Conservation (phyloP, 1,140 invertebrate genomes). For the Trissolcus basalis region DNA sequence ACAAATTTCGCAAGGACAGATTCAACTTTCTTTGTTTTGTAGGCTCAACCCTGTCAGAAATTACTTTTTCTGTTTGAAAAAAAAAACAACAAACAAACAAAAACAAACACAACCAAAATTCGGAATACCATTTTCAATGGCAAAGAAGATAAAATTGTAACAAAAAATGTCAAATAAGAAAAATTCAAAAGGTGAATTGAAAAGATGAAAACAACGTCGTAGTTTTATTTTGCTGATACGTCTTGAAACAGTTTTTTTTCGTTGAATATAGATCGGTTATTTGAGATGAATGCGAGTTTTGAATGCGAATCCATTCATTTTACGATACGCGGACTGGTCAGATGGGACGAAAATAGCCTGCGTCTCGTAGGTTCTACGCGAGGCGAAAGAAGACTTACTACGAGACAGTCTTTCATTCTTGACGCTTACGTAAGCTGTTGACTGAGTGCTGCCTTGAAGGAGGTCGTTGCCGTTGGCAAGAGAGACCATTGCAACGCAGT, state of each 20-base stretch:
- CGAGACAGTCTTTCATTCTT: constrained; percentile 38
- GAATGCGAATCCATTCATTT: constrained; percentile 39
- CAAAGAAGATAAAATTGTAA: too few relatives aligned
- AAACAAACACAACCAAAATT: too few relatives aligned
- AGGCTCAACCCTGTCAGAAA: too few relatives aligned
- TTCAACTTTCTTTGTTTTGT: too few relatives aligned
- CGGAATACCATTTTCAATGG: too few relatives aligned
- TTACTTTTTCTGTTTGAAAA: too few relatives aligned
- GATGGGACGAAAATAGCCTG: constrained; percentile 28
- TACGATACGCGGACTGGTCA: constrained; percentile 2
- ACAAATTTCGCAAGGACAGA: neutral
- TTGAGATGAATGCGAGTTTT: constrained; percentile 27
- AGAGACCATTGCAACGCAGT: constrained; percentile 40
- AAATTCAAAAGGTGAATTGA: too few relatives aligned
- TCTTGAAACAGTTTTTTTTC: neutral
- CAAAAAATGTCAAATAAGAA: too few relatives aligned
- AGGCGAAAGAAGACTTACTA: constrained; percentile 35
- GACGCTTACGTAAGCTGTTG: constrained; percentile 54
- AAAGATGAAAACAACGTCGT: too few relatives aligned
- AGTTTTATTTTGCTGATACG: too few relatives aligned
- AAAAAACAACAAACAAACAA: too few relatives aligned
- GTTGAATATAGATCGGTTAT: neutral
- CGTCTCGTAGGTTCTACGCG: neutral
- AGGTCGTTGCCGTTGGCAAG: constrained; percentile 57
- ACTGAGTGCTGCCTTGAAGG: constrained; percentile 59